These are phyloP conservation scores for Cryptoblepharus egeriae DNA, from an alignment of 2,797 vertebrate genomes.

Conservation along the genomic window DNA sequence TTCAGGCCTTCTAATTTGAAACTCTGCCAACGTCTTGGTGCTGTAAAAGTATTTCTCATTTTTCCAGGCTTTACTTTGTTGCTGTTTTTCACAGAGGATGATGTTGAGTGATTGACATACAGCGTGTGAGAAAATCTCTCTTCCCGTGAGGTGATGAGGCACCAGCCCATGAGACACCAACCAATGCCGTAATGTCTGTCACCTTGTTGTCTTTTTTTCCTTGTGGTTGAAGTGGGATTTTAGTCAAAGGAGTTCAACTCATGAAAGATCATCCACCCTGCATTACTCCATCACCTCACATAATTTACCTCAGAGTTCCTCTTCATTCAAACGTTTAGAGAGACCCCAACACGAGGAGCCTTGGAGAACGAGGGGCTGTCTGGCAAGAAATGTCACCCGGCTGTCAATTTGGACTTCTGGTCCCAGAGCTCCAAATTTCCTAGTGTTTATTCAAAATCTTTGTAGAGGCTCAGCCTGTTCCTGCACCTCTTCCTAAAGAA, in stretches of 20 bases:
- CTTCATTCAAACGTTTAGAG: neutral
- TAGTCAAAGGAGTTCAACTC: neutral
- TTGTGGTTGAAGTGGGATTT: neutral
- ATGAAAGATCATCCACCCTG: neutral
- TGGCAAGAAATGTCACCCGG: too few relatives aligned
- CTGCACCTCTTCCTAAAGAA: too few relatives aligned
- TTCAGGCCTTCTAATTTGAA: too few relatives aligned
- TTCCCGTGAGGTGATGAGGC: neutral
- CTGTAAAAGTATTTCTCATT: neutral
- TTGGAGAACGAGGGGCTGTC: neutral
- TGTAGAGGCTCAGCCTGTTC: too few relatives aligned
- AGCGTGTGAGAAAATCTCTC: neutral
- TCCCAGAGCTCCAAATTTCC: too few relatives aligned
- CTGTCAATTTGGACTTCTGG: too few relatives aligned
- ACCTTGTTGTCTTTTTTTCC: conserved; percentile 11
- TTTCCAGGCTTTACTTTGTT: neutral
- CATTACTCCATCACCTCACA: neutral
- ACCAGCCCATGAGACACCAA: neutral
- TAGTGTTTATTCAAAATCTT: too few relatives aligned
- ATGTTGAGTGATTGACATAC: neutral
- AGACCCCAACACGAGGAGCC: neutral
- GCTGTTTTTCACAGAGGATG: neutral
- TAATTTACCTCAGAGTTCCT: neutral
- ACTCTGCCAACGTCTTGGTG: neutral
- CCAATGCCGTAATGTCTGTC: conserved; percentile 8